Base-by-base conservation (phyloP, 2,113 vertebrate species). In the Ia io region DNA sequence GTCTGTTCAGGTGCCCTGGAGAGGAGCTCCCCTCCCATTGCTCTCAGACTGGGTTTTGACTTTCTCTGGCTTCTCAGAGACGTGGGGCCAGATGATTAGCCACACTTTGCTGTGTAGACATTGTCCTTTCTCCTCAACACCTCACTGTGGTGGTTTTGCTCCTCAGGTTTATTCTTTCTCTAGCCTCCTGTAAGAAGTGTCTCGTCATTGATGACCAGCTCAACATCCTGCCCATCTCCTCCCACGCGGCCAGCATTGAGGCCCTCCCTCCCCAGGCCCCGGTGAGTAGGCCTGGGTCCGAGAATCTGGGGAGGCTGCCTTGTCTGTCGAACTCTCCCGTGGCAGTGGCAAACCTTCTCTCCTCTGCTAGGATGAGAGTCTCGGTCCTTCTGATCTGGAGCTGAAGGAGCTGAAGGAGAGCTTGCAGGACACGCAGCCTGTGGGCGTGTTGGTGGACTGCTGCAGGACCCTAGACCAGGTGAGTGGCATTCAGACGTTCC, bases 391-490 rank as follows among this genome's bases (percentile, higher is more conserved):
- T 79, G 99, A 99, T 18, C 59, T 99, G 97, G 99, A 99, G 97
- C 98, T 99, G 69, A 99, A 98, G 79, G 99, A 99, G 9, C 97
- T 99, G 51, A 99, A 99, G 97, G 99, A 99, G 96, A 99, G 98
- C n/a, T 98, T 99, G 84, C 99, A 99, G 97, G 99, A 99, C 97
- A 99, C 99, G 0, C 99, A 99, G 96, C 99, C 99, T 0, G 99
- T 99, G 32, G 99, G 99, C 0, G 98, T 99, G 63, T 90, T 99
- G 95, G 99, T 99, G 92, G 99, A 99, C 63, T 97, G 98, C 98
- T 99, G 99, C 97, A 99, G 94, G 97, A 99, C 99, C 6, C 98
- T 99, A 94, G 99, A 99, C 96, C 99, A 99, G 99, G 99, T 99
- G 47, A 85, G 98, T 49, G 40, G 1, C 3, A 32, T 56, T 76